Base-by-base conservation (phyloP, 2,888 invertebrate species). In the Halictus ligatus region DNA sequence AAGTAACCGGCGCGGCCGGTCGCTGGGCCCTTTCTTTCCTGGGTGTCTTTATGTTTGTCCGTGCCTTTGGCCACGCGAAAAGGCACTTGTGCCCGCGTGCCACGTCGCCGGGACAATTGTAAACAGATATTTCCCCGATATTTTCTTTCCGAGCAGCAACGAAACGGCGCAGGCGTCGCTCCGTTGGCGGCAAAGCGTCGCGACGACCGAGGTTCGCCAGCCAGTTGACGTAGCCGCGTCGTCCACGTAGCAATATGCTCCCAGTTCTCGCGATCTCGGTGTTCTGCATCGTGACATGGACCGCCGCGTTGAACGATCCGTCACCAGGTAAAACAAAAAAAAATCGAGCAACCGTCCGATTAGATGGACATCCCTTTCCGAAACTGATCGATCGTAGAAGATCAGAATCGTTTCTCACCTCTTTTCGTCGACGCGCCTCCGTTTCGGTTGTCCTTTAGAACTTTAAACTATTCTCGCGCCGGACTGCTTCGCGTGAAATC, bases 221-320 rank as follows among this genome's bases (percentile, higher is more conserved):
- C 85, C 93, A 95, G 95, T 95, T 93, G 94, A 94, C 94, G 94
- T 92, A 91, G 91, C 91, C 94, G 94, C 95, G 95, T 93, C 94
- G 93, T 90, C 90, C 91, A 91, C 91, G 93, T 92, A 92, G 92
- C 94, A 93, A 93, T 94, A 94, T 91, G 91, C 88, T 90, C 81
- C 91, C 92, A 89, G 92, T 92, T 91, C 89, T 92, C 93, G 94
- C 92, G 92, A 89, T 94, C 76, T 86, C 92, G 89, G 92, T 94
- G 82, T 89, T 94, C 88, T 94, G 89, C 91, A 90, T 95, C 91
- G 92, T 92, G 91, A 93, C 94, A 88, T 93, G 94, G 92, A 92
- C 92, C 81, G 93, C 92, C 90, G 94, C 93, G 88, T 90, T 93
- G 84, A 94, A 93, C 91, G 95, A 95, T 92, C 94, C 93, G 84